A percentile compares a stretch with the other conserved stretches of the same genome.
Evolutionary conservation across 2,113 vertebrate genomes (phyloP).

Genomic region (Neotoma lepida): DNA sequence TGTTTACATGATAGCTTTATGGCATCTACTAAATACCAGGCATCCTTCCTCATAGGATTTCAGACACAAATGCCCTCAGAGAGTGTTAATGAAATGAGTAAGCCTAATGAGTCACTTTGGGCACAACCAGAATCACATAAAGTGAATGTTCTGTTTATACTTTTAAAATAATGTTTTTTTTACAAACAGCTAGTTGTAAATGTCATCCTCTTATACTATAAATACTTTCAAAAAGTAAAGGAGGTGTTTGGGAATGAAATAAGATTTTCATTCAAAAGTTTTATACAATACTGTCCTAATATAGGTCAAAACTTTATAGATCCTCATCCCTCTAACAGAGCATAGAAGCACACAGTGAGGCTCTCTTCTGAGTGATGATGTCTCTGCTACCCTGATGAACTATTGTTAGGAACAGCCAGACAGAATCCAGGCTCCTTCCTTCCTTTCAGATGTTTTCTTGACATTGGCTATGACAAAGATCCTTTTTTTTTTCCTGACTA

Average conservation of each 20-base stretch:
- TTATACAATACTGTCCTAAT: background rate
- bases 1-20: background rate
- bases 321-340: background rate
- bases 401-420: background rate
- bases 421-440: background rate
- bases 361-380: background rate
- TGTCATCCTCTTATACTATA: background rate
- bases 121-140: background rate
- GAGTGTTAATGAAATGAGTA: slow-evolving; percentile 14
- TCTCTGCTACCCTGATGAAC: background rate
- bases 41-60: slow-evolving; percentile 14
- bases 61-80: slow-evolving; percentile 11
- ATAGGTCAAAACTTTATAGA: background rate
- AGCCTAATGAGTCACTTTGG: slow-evolving; percentile 17
- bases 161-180: slow-evolving; percentile 9
- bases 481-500: background rate
- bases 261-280: slow-evolving; percentile 52
- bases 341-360: background rate
- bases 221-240: slow-evolving; percentile 5
- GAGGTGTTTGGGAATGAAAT: background rate
- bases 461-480: slow-evolving; percentile 32
- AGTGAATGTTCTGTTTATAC: background rate
- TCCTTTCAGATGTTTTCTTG: slow-evolving; percentile 41
- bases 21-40: background rate
- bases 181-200: slow-evolving; percentile 6